A percentile compares a stretch with the other conserved stretches of the same genome.
These are phyloP conservation scores for Clistopyga incitator DNA, from an alignment of 2,888 invertebrate species.

Conservation along the genomic window DNA sequence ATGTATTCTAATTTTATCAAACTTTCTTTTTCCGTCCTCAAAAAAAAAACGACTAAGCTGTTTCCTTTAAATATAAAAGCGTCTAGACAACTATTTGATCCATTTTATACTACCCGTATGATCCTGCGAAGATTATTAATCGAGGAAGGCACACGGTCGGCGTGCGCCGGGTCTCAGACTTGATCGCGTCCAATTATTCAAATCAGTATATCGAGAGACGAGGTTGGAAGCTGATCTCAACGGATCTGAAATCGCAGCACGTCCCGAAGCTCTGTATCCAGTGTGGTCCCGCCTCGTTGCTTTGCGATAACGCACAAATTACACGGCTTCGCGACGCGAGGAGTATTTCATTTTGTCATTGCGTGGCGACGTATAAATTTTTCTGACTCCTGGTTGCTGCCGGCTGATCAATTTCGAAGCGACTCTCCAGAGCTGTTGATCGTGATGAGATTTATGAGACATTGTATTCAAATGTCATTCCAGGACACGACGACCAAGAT, in stretches of 20 bases:
- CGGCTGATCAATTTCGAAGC: background rate
- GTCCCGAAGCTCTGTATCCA: conserved; percentile 29
- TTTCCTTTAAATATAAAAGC: background rate
- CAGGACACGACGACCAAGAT: conserved; percentile 62
- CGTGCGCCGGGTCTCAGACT: conserved; percentile 31
- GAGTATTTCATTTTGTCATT: conserved; percentile 33
- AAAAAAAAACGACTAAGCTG: background rate
- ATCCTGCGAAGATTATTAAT: conserved; percentile 6
- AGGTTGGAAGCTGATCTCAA: background rate
- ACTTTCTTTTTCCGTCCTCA: background rate
- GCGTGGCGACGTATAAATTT: conserved; percentile 10
- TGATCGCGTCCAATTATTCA: conserved; percentile 73
- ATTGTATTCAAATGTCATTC: conserved; percentile 71
- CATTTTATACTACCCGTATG: background rate
- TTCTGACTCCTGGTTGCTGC: background rate
- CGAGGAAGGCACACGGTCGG: conserved; percentile 33
- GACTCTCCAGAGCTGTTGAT: conserved; percentile 19
- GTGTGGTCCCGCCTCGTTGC: conserved; percentile 48
- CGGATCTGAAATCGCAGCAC: conserved; percentile 28
- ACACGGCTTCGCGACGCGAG: conserved; percentile 11
- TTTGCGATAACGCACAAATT: conserved; percentile 48
- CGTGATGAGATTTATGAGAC: conserved; percentile 63
- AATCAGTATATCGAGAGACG: conserved; percentile 67
- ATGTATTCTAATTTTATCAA: no score
- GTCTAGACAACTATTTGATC: conserved; percentile 30